Percentiles rank a stretch among this genome's conserved stretches.
Evolutionary conservation across 1,140 invertebrate genomes (phyloP).

Genomic region (Rhopalosiphum maidis): DNA sequence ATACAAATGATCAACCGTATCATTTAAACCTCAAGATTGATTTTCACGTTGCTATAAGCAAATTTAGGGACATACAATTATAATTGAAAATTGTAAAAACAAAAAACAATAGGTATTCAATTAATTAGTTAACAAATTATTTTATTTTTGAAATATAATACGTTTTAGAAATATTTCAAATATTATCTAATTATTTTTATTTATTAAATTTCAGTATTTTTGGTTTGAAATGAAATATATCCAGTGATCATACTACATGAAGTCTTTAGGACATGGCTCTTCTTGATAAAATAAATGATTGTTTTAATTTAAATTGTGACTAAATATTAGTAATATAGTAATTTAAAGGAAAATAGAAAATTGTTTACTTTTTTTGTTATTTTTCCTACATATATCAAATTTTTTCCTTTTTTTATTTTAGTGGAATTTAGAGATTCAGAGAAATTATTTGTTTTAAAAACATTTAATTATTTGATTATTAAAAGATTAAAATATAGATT

Average conservation of each 20-base stretch:
- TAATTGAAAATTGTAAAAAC: not conserved
- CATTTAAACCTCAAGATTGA: not conserved
- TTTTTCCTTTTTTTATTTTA: not conserved
- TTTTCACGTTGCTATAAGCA: not conserved
- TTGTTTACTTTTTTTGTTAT: slow-evolving; percentile 17
- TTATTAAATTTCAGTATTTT: slow-evolving; percentile 46
- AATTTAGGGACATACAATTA: not conserved
- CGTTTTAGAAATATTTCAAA: not conserved
- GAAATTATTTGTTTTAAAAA: not conserved
- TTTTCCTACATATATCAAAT: not conserved
- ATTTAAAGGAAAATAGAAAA: slow-evolving; percentile 22
- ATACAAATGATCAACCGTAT: not conserved
- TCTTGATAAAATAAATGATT: slow-evolving; percentile 10
- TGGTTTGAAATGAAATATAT: slow-evolving; percentile 27
- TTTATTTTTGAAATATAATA: not conserved
- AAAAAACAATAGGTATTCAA: not conserved
- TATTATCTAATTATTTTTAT: not conserved
- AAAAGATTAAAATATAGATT: not conserved
- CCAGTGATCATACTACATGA: slow-evolving; percentile 29
- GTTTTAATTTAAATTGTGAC: slow-evolving; percentile 30
- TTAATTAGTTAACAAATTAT: not conserved
- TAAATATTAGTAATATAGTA: slow-evolving; percentile 46
- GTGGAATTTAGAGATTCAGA: not conserved
- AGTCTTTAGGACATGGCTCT: slow-evolving; percentile 32
- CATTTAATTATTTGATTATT: not conserved